Evolutionary conservation across 2,113 vertebrate genomes (phyloP).

Genomic region (Myotis yumanensis): DNA sequence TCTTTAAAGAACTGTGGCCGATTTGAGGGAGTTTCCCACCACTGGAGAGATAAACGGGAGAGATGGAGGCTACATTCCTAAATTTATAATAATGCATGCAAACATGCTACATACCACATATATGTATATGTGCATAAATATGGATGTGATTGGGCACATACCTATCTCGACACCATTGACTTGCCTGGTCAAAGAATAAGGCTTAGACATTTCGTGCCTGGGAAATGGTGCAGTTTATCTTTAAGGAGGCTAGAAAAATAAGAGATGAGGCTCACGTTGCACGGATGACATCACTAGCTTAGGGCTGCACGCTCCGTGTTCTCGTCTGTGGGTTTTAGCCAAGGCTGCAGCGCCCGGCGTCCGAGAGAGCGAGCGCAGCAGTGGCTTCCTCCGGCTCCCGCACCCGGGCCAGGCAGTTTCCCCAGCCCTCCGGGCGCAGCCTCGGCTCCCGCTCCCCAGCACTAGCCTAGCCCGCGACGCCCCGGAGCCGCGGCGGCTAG

Average conservation of each 20-base stretch:
- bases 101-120: conserved; percentile 70
- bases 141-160: conserved; percentile 53
- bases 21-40: conserved; percentile 32
- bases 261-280: conserved; percentile 93
- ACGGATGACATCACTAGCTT: conserved; percentile 93
- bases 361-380: conserved; percentile 81
- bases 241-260: conserved; percentile 92
- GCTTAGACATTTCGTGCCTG: conserved; percentile 74
- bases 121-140: conserved; percentile 68
- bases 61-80: conserved; percentile 13
- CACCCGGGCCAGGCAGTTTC: conserved; percentile 75
- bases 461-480: conserved; percentile 56
- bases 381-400: conserved; percentile 75
- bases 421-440: conserved; percentile 74
- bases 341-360: conserved; percentile 86
- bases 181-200: conserved; percentile 73
- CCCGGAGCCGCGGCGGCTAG: conserved; percentile 75
- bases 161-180: conserved; percentile 71
- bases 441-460: conserved; percentile 65
- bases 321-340: conserved; percentile 86
- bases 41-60: neutral
- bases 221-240: conserved; percentile 88
- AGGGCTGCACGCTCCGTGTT: conserved; percentile 85
- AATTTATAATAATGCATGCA: conserved; percentile 40
- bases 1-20: neutral